Evolutionary conservation across 2,113 vertebrate genomes (phyloP), one percentile per base, ranked within the genome.

Genomic region (Microcebus lehilahytsara): DNA sequence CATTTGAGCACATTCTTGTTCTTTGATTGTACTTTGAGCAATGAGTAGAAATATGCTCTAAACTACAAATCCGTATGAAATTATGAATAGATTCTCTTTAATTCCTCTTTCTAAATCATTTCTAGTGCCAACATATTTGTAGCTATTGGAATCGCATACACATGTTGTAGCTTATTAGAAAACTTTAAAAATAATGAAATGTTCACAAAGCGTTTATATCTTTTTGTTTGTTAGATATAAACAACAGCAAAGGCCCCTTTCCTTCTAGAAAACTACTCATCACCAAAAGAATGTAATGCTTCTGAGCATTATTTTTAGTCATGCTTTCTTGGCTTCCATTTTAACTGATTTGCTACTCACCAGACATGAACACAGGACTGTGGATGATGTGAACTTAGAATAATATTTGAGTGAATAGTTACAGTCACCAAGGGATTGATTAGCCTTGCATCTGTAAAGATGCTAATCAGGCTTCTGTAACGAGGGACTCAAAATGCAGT

Each of bases 351-450:
- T 56, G 60, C 62, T 86, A 42, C 85, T 49, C 56, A 97, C 85
- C 89, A 93, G 10, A 62, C 64, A 81, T 42, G 22, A 97, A 84
- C 27, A 62, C 51, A 64, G 34, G 6, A 66, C 83, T 95, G 10
- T 34, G 10, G 92, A 92, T 95, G 69, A 93, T 84, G 53, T 53
- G 67, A 95, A 96, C 32, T 97, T 32, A 56, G 34, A 69, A 37
- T 14, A 84, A n/a, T 87, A 79, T 93, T 53, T 95, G 23, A 89
- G 53, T 62, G 40, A 69, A 78, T 58, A 27, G 53, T 3, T 92
- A 78, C 64, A 90, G 93, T 96, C 97, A 97, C 92, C 79, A 98
- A 92, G 95, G 42, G 32, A 97, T 72, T 14, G 83, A 46, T 84
- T 84, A 88, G 16, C n/a, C n/a, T 67, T 75, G 34, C 30, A 11